These are phyloP conservation scores for Petrocephalus schoutedeni DNA, from an alignment of 2,797 vertebrate genomes.

Conservation along the genomic window DNA sequence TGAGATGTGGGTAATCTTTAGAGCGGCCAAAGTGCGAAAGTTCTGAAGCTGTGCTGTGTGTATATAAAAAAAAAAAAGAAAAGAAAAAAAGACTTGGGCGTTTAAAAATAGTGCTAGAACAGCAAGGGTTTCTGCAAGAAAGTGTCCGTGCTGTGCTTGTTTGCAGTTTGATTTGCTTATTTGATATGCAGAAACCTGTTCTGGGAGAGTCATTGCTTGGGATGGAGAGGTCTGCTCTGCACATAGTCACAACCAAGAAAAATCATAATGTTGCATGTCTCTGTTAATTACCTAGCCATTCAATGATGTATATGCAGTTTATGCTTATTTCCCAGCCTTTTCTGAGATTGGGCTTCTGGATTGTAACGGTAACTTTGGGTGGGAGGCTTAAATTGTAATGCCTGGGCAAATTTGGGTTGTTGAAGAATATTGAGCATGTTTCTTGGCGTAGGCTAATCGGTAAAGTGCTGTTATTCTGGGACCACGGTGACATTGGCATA, in stretches of 20 bases:
- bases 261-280: not conserved
- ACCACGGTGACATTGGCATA: not conserved
- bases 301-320: not conserved
- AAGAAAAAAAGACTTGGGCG: not conserved
- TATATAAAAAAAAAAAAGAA: not conserved
- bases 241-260: not conserved
- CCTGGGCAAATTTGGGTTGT: not conserved
- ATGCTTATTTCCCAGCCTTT: not conserved
- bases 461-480: not conserved
- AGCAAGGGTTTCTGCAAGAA: not conserved
- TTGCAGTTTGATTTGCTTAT: not conserved
- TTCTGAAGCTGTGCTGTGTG: not conserved
- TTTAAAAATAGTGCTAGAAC: constrained; percentile 8
- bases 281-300: not conserved
- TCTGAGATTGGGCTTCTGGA: not conserved
- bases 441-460: not conserved
- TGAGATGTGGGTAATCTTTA: not conserved
- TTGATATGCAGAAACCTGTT: constrained; percentile 4
- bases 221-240: not conserved
- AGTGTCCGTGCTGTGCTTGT: not conserved
- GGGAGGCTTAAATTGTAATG: not conserved
- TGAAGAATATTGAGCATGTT: not conserved
- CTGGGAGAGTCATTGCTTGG: not conserved
- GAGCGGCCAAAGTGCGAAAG: not conserved
- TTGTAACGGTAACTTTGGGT: not conserved